Conservation (phyloP, 2,113 vertebrate species). For the Callaeas wilsoni region DNA sequence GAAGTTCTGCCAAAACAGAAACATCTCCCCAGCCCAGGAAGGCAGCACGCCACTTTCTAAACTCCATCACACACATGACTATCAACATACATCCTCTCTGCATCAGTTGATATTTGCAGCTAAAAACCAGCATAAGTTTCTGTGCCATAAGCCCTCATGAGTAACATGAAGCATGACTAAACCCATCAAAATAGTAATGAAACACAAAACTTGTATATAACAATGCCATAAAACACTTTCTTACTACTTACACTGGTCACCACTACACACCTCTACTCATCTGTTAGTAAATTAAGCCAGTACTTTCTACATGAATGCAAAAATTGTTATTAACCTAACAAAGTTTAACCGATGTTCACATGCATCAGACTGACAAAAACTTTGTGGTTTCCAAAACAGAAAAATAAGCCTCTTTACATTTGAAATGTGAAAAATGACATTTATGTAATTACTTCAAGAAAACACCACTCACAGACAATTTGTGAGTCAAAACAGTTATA, state of each 20-base stretch:
- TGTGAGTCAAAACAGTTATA: neutral
- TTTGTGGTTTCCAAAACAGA: neutral
- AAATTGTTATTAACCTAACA: neutral
- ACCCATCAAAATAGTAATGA: neutral
- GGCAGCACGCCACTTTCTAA: neutral
- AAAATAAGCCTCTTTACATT: neutral
- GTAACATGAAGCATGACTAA: neutral
- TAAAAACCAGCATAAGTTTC: neutral
- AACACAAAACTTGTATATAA: neutral
- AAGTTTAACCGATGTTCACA: neutral
- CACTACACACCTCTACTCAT: neutral
- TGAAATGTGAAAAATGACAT: neutral
- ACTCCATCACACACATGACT: neutral
- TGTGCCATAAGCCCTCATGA: neutral
- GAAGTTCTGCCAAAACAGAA: neutral
- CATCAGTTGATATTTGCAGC: neutral
- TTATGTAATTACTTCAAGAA: neutral
- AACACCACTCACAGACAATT: neutral
- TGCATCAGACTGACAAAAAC: neutral
- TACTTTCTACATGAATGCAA: neutral
- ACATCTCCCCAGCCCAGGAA: rapidly evolving
- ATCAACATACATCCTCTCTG: neutral
- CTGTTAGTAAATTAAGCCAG: neutral
- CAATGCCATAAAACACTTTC: neutral
- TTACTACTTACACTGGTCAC: neutral